Conservation (phyloP, 2,888 invertebrate genomes). For the Villa cingulata region DNA sequence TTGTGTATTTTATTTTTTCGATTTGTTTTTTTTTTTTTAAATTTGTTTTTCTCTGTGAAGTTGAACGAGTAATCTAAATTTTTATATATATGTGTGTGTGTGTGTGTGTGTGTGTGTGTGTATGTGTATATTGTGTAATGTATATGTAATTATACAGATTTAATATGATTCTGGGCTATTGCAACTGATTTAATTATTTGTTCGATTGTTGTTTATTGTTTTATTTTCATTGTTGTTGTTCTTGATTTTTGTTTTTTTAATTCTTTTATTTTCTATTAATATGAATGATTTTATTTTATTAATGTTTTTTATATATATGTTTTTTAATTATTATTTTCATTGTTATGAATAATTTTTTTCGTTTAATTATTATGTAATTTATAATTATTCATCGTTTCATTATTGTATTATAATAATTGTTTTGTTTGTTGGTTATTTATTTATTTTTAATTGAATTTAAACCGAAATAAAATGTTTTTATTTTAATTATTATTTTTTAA, state of each 20-base stretch:
- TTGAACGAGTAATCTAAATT: no score
- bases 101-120: no score
- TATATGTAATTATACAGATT: neutral
- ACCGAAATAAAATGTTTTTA: no score
- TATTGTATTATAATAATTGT: no score
- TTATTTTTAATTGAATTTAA: no score
- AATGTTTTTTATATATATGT: neutral
- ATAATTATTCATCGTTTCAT: no score
- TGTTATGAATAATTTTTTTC: neutral
- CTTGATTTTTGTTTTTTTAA: conserved; percentile 1
- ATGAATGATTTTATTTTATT: neutral
- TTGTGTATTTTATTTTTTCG: neutral
- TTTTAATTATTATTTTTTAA: no score
- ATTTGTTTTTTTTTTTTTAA: neutral
- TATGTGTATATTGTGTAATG: conserved; percentile 2
- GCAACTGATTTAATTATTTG: conserved; percentile 9
- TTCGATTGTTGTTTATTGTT: neutral
- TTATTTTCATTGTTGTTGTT: neutral
- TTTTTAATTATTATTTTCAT: conserved; percentile 1
- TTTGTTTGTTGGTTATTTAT: no score
- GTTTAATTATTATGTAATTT: no score
- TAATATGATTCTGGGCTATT: conserved; percentile 11
- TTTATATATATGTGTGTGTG: no score
- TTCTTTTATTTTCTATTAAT: neutral
- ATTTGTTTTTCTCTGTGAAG: neutral